Evolutionary conservation across 2,888 invertebrate species (phyloP), one percentile per base, ranked within the genome.

Genomic region (Schizaphis graminum): DNA sequence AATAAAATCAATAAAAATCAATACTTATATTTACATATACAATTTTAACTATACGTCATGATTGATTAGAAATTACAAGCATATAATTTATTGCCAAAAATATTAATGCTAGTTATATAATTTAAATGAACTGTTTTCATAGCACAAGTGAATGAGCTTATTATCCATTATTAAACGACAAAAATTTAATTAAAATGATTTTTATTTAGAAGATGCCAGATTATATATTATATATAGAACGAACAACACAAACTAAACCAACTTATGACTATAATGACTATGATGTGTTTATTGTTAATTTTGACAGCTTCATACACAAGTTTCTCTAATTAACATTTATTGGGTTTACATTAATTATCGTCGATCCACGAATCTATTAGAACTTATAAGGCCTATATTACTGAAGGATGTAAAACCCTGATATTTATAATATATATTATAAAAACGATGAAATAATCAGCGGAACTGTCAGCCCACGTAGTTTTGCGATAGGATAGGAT

Each of bases 391-490:
- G 67, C 35, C 13, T 89, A 67, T 67, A 28, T 41, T 47, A 57
- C 61, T 41, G 11, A 91, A n/a, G 35, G 53, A 53, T 77, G 26
- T 5, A 44, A 57, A 41, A 61, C 3, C 21, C 77, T 77, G 67
- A 26, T 87, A 49, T 53, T 85, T 26, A 87, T 3, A 49, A n/a
- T n/a, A 24, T 28, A 57, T n/a, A 49, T 44, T 35, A 21, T 61
- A 35, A 41, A 93, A 93, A 88, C 89, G 77, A 84, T 84, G 89
- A 44, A 92, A 89, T 89, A 56, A 89, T 93, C 93, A 85, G 85
- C 89, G 90, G 93, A 90, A 89, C 90, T 90, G 90, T 90, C 93
- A 28, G 57, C 93, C 84, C 90, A 90, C 90, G n/a, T 47, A n/a
- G 4, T 61, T 10, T n/a, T n/a, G 13, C 7, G 89, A 89, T 61